Evolutionary conservation across 2,797 vertebrate species (phyloP).

Genomic region (Rhincodon typus): DNA sequence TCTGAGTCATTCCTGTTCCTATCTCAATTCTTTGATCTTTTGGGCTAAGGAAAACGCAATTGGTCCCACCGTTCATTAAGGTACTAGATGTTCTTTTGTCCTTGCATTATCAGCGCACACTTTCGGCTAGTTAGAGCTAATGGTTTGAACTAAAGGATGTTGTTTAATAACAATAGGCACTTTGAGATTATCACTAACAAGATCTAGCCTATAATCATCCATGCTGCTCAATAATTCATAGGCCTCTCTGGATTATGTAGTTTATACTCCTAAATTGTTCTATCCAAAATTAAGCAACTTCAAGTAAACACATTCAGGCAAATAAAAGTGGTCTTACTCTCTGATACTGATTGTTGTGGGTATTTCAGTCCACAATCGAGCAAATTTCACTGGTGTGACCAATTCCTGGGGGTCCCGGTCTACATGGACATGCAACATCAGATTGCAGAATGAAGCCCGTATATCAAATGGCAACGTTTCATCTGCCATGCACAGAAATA

Average conservation of each 20-base stretch:
- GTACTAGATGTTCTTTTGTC: background rate
- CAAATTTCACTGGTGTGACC: constrained; percentile 90
- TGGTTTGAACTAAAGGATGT: background rate
- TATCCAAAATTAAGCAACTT: background rate
- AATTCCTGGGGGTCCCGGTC: constrained; percentile 93
- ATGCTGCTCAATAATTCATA: background rate
- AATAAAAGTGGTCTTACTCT: constrained; percentile 66
- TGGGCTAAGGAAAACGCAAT: background rate
- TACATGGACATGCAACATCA: constrained; percentile 93
- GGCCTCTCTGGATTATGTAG: background rate
- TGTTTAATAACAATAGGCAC: background rate
- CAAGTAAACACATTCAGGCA: background rate
- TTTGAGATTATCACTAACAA: background rate
- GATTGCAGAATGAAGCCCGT: constrained; percentile 90
- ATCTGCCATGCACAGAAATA: constrained; percentile 96
- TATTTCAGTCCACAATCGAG: constrained; percentile 93
- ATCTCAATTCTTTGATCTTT: background rate
- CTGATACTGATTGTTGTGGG: constrained; percentile 92
- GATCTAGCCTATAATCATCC: background rate
- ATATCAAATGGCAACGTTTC: constrained; percentile 89
- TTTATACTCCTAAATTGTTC: background rate
- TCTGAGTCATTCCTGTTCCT: background rate
- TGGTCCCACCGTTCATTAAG: background rate
- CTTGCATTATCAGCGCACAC: background rate
- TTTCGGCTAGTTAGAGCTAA: background rate